Percentiles rank a stretch among this genome's conserved stretches.
phyloP scores from a whole-genome alignment of 1,140 invertebrate genomes.

The Linepithema humile region DNA sequence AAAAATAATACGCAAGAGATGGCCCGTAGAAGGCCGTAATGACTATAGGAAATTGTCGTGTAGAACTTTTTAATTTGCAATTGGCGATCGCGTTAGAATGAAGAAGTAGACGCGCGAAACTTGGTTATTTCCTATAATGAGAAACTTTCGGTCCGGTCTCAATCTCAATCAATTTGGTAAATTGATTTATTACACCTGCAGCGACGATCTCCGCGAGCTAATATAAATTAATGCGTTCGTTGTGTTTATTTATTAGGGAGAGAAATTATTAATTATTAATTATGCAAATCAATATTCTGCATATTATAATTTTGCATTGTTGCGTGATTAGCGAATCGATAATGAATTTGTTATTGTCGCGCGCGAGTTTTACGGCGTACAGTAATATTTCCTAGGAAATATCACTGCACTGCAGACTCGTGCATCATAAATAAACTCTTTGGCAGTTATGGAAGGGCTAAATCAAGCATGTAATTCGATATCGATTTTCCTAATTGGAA shows the following conservation, averaged over 20 bases:
- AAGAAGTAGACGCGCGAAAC: neutral
- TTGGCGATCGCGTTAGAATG: neutral
- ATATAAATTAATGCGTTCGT: neutral
- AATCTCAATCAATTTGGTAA: neutral
- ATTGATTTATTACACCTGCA: neutral
- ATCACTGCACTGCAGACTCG: neutral
- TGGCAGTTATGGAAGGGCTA: constrained; percentile 24
- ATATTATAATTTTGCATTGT: neutral
- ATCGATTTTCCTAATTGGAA: constrained; percentile 51
- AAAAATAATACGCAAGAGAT: neutral
- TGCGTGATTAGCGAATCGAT: neutral
- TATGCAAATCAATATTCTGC: neutral
- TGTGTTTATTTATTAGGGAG: neutral
- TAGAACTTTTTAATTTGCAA: neutral
- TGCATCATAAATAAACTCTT: constrained; percentile 17
- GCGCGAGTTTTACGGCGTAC: neutral
- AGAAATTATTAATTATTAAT: neutral
- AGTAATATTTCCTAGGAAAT: neutral
- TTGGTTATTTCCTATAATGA: neutral
- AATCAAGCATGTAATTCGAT: constrained; percentile 47
- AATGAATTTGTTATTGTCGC: neutral
- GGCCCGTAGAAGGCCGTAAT: neutral
- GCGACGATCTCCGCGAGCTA: neutral
- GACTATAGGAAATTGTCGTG: neutral
- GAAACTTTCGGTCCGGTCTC: neutral